phyloP scores from a whole-genome alignment of 2,888 invertebrate genomes.

The Caenorhabditis zanzibari region DNA sequence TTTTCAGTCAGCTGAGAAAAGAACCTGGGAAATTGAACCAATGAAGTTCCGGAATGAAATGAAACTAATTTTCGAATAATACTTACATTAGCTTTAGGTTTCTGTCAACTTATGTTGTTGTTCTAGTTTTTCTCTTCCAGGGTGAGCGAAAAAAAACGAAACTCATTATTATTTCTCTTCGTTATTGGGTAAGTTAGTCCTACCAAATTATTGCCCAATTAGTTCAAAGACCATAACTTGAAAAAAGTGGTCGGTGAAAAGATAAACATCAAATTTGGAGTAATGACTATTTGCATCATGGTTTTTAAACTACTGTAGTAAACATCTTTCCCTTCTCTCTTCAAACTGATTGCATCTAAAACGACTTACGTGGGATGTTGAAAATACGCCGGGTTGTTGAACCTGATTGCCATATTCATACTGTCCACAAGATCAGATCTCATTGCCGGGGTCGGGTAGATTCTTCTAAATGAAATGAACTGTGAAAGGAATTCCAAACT shows the following conservation, averaged over 20 bases:
- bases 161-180: no score
- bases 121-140: no score
- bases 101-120: no score
- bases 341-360: neutral
- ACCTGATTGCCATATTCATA: neutral
- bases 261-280: neutral
- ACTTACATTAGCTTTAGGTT: no score
- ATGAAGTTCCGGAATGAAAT: no score
- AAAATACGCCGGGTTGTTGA: slow-evolving; percentile 10
- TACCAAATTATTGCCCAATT: no score
- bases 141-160: no score
- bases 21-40: no score
- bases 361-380: slow-evolving; percentile 32
- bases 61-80: no score
- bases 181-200: no score
- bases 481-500: neutral
- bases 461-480: slow-evolving; percentile 23
- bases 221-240: neutral
- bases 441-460: slow-evolving; percentile 12
- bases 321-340: neutral
- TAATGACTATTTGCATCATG: neutral
- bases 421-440: slow-evolving; percentile 34
- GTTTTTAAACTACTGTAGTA: neutral
- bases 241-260: neutral
- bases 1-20: no score